Conservation (phyloP, 92 coral and sea anemone species). For the Phenganax subtilis region DNA sequence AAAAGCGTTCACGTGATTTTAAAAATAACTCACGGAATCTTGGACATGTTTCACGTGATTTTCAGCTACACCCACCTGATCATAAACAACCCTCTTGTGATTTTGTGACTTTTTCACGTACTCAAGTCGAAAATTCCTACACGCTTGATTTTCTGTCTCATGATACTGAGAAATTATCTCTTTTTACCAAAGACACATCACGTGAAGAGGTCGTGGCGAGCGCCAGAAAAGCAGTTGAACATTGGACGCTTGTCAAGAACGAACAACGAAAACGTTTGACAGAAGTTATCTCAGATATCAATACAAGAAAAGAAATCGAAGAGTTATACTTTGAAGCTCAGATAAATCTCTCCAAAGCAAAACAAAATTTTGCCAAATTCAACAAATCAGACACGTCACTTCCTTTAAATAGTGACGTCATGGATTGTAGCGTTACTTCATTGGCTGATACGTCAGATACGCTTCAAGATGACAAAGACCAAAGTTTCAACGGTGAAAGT, state of each 20-base stretch:
- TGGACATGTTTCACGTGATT: neutral
- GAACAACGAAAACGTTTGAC: conserved; percentile 65
- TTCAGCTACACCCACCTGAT: neutral
- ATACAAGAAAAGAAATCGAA: conserved; percentile 73
- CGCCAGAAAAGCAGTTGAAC: conserved; percentile 45
- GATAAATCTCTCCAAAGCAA: conserved; percentile 61
- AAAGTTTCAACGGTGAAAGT: neutral
- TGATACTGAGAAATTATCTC: neutral
- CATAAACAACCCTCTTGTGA: no score
- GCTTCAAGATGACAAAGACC: neutral
- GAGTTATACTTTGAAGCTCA: conserved; percentile 77
- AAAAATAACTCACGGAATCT: neutral
- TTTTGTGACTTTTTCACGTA: no score
- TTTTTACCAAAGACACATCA: neutral
- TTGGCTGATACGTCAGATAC: neutral
- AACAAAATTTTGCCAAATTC: conserved; percentile 19
- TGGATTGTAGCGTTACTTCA: neutral
- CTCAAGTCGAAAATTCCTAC: neutral
- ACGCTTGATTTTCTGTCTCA: neutral
- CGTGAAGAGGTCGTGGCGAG: neutral
- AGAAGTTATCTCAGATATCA: conserved; percentile 56
- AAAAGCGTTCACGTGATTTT: neutral
- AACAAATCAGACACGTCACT: neutral
- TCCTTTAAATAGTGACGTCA: neutral
- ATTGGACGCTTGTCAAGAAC: conserved; percentile 59